phyloP scores from a whole-genome alignment of 92 coral and sea anemone genomes.

The Epizoanthus rinbou region DNA sequence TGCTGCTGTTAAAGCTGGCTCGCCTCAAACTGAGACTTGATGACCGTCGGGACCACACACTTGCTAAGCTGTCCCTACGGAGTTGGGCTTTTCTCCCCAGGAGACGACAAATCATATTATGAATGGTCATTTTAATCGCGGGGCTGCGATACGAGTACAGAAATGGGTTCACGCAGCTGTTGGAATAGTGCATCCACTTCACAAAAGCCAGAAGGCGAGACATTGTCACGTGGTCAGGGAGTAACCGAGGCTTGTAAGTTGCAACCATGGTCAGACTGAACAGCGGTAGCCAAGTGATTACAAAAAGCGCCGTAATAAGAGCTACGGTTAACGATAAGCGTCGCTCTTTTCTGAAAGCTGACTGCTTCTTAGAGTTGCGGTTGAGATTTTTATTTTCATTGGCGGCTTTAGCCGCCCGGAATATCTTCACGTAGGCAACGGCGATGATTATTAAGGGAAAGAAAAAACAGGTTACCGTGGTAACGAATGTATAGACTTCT shows the following conservation, averaged over 20 bases:
- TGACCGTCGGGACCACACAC: constrained; percentile 11
- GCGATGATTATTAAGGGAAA: constrained; percentile 69
- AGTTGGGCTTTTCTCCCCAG: constrained; percentile 47
- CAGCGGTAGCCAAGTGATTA: constrained; percentile 82
- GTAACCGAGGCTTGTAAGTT: constrained; percentile 55
- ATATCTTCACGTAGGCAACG: constrained; percentile 66
- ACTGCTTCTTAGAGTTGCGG: background rate
- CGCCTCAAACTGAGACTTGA: constrained; percentile 18
- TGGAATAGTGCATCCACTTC: constrained; percentile 96
- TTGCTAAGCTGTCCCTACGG: background rate
- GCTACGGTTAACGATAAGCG: constrained; percentile 72
- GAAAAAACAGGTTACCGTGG: constrained; percentile 62
- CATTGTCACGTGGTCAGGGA: constrained; percentile 56
- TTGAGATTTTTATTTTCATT: background rate
- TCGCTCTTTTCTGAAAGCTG: constrained; percentile 8
- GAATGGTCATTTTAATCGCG: constrained; percentile 65
- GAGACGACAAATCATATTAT: constrained; percentile 48
- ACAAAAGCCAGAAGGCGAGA: constrained; percentile 76
- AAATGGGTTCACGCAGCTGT: constrained; percentile 84
- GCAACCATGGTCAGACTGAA: constrained; percentile 67
- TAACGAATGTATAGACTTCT: constrained; percentile 64
- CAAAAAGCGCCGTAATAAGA: constrained; percentile 71
- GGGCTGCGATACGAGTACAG: constrained; percentile 89
- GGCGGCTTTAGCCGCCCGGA: constrained; percentile 41
- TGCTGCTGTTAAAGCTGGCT: constrained; percentile 1